These are phyloP conservation scores for Melipona bicolor DNA, from an alignment of 2,888 invertebrate species.

Conservation along the genomic window DNA sequence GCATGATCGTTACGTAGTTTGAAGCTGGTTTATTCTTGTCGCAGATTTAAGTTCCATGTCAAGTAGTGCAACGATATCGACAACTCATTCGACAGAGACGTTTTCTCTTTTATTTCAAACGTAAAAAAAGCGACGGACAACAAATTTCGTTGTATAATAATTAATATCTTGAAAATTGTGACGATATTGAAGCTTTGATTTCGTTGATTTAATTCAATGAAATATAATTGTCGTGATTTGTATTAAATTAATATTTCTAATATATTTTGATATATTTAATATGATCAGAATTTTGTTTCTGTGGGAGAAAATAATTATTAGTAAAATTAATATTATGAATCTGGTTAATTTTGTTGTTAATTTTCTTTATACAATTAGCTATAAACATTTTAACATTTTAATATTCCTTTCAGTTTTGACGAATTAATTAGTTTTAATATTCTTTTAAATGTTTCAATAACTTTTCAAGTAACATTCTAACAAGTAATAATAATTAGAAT, in stretches of 20 bases:
- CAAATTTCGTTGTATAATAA: background rate
- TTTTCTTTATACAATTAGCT: no score
- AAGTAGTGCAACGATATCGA: background rate
- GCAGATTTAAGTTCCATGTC: background rate
- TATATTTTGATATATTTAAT: no score
- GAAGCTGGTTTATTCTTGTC: constrained; percentile 12
- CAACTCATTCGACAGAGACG: background rate
- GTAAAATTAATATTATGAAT: no score
- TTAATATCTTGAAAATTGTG: background rate
- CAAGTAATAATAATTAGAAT: no score
- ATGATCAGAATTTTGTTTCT: no score
- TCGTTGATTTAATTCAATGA: background rate
- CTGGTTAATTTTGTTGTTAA: no score
- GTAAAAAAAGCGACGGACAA: background rate
- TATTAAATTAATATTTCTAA: background rate
- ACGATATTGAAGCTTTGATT: background rate
- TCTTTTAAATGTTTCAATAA: no score
- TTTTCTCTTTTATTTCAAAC: background rate
- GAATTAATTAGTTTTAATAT: no score
- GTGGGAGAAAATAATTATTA: no score
- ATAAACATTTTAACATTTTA: no score
- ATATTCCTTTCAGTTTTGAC: no score
- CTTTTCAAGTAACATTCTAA: no score
- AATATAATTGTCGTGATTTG: background rate
- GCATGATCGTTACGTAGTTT: constrained; percentile 7